phyloP scores from a whole-genome alignment of 2,888 invertebrate genomes.

The Pomacea canaliculata region DNA sequence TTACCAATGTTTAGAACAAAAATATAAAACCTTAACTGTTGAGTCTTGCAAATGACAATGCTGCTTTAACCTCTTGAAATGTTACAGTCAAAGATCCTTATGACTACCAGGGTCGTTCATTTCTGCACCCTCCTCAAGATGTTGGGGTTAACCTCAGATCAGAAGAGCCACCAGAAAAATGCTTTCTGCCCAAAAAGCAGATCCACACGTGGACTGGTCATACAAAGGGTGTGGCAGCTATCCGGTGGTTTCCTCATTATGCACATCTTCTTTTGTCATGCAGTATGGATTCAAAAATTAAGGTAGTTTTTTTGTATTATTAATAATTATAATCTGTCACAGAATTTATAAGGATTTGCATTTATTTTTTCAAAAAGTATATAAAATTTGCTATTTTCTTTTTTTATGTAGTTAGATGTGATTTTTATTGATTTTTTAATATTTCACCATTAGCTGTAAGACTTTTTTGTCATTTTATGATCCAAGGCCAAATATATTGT shows the following conservation, averaged over 20 bases:
- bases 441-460: no score
- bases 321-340: no score
- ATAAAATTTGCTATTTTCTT: no score
- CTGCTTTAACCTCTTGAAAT: not conserved
- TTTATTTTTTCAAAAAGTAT: no score
- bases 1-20: no score
- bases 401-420: no score
- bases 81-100: slow-evolving; percentile 85
- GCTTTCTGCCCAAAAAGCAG: slow-evolving; percentile 95
- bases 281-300: slow-evolving; percentile 96
- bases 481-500: no score
- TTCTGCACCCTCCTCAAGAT: slow-evolving; percentile 92
- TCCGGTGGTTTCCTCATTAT: slow-evolving; percentile 93
- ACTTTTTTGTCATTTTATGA: no score
- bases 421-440: no score
- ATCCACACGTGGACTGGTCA: slow-evolving; percentile 98
- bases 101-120: slow-evolving; percentile 97
- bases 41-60: no score
- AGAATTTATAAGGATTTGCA: no score
- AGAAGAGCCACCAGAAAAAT: slow-evolving; percentile 90
- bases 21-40: no score
- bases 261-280: slow-evolving; percentile 95
- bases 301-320: slow-evolving; percentile 73
- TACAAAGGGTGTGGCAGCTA: slow-evolving; percentile 94
- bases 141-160: slow-evolving; percentile 90